phyloP scores from a whole-genome alignment of 2,888 invertebrate genomes.

The Hypomecis atomaria region DNA sequence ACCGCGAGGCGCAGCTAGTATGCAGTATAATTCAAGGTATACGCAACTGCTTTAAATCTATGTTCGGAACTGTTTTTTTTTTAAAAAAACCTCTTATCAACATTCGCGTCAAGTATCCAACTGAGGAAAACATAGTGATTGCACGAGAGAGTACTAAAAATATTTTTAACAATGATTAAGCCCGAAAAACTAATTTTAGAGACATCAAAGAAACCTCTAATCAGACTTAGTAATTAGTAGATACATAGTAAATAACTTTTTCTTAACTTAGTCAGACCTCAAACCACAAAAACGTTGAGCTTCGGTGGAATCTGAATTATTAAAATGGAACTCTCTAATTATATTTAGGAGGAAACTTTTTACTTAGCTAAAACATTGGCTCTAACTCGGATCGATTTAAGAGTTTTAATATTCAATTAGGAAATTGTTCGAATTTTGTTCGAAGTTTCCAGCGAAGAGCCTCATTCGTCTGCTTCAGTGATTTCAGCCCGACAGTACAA shows the following conservation, averaged over 20 bases:
- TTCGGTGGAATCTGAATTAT: conserved; percentile 9
- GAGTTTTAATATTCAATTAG: conserved; percentile 38
- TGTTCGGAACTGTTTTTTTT: too few species aligned
- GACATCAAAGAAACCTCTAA: not conserved
- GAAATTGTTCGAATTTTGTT: conserved; percentile 36
- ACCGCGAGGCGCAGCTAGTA: too few species aligned
- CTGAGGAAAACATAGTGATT: too few species aligned
- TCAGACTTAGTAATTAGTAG: not conserved
- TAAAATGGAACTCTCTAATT: conserved; percentile 20
- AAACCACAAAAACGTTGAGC: conserved; percentile 10
- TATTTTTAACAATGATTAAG: too few species aligned
- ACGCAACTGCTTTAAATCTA: too few species aligned
- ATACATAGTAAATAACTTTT: not conserved
- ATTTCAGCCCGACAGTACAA: not conserved
- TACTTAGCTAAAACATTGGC: conserved; percentile 31
- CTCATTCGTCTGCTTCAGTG: conserved; percentile 24
- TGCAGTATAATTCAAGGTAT: too few species aligned
- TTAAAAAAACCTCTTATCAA: too few species aligned
- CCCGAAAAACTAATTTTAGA: too few species aligned
- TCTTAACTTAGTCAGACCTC: conserved; percentile 1
- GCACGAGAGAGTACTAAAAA: too few species aligned
- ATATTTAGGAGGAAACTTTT: conserved; percentile 31
- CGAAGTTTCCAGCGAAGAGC: conserved; percentile 26
- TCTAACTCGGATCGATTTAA: conserved; percentile 27
- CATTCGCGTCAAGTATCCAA: too few species aligned